Evolutionary conservation across 1,140 invertebrate species (phyloP), one percentile per base, ranked within the genome.

Genomic region (Calosoma granatense): DNA sequence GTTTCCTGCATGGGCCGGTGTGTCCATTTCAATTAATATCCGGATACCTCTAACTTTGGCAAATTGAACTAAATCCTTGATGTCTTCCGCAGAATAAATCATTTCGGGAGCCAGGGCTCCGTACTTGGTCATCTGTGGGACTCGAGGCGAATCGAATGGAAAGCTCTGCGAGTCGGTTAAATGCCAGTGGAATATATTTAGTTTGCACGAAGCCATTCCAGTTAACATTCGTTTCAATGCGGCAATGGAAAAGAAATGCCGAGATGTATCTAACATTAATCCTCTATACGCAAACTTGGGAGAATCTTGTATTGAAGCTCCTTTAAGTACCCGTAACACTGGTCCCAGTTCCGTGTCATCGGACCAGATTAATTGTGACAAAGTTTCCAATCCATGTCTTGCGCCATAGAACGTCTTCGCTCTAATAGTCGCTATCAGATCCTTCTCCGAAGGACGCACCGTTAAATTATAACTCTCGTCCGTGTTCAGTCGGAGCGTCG

Each of bases 151-250:
- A 26, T 81, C 72, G 59, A 90, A 77, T 0, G 89, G 88, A 70
- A 92, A 92, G 64, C 87, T 89, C 63, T 93, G 89, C 0, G 84
- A 83, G 66, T 92, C 90, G 1, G 87, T 88, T 0, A 87, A 77
- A 65, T 93, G 90, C 88, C 88, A 91, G 69, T 92, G 90, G 55
- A 93, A 83, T 6, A 87, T 84, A 72, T 93, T 93, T 53, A 93
- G 73, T 72, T 93, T 93, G 56, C 79, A 80, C 14, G 86, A 78
- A 1, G 84, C 82, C 82, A 93, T 88, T 0, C 78, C 88, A 55
- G 87, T 81, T 15, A 92, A 76, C 0, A 86, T 86, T 15, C 83
- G 74, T 60, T 83, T 76, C n/a, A 93, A 80, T 26, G 82, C 76
- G 1, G 73, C 66, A 2, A 90, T 69, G 0, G 85, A 78, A 61